These are phyloP conservation scores for Orussus abietinus DNA, from an alignment of 1,140 invertebrate species.

Conservation along the genomic window DNA sequence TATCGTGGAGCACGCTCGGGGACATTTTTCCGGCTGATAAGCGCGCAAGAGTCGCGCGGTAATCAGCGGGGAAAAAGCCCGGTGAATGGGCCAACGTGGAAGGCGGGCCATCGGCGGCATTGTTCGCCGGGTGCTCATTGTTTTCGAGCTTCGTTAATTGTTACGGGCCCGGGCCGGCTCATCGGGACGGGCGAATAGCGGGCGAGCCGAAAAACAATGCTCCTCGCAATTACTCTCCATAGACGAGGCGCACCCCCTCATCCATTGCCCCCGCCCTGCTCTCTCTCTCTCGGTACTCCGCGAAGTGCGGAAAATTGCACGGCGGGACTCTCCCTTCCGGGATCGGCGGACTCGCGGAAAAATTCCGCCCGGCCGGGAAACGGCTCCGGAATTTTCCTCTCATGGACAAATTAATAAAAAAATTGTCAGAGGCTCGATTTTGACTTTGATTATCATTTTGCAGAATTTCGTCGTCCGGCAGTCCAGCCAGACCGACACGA, in stretches of 20 bases:
- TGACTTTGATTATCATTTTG: too few relatives aligned
- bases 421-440: too few relatives aligned
- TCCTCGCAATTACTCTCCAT: constrained; percentile 32
- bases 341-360: too few relatives aligned
- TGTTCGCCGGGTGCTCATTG: constrained; percentile 33
- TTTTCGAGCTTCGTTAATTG: constrained; percentile 44
- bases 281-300: too few relatives aligned
- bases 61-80: constrained; percentile 41
- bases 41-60: constrained; percentile 22
- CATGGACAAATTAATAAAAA: too few relatives aligned
- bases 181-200: constrained; percentile 16
- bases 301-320: too few relatives aligned
- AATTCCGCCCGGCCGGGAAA: too few relatives aligned
- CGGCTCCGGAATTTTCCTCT: too few relatives aligned
- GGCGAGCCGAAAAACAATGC: constrained; percentile 35
- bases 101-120: constrained; percentile 34
- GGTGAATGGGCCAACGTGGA: constrained; percentile 30
- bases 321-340: too few relatives aligned
- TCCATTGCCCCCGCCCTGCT: too few relatives aligned
- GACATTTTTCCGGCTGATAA: constrained; percentile 22
- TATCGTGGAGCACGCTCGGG: too few relatives aligned
- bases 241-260: too few relatives aligned
- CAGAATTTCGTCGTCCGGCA: constrained; percentile 92
- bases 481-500: constrained; percentile 87
- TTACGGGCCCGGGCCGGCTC: constrained; percentile 13